Evolutionary conservation across 2,113 vertebrate species (phyloP), one percentile per base, ranked within the genome.

Genomic region (Siphamia tubifer): DNA sequence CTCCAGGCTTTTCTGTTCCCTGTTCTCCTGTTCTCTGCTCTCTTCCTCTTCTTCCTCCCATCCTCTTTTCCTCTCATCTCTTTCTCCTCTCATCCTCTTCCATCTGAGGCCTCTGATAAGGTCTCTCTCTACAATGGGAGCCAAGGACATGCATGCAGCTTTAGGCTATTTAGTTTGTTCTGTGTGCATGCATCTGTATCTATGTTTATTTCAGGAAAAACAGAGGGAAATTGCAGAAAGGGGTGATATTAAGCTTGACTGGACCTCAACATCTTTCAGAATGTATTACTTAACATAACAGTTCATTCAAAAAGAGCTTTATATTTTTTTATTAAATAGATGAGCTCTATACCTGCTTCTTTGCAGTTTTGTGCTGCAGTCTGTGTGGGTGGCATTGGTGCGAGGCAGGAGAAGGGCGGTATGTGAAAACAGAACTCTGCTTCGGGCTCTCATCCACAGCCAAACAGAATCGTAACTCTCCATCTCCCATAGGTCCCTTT

Each of bases 1-100:
- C 88, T 90, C 53, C 65, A 82, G 88, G 90, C 85, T 77, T 85
- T 77, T 81, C 81, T 84, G 76, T 84, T 89, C 79, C 74, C 77
- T 61, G 60, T 36, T 80, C 80, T 80, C 78, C 52, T 79, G 69
- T 82, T 73, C 69, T 82, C 52, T 77, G 77, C 77, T 81, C 84
- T 78, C 68, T 48, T 74, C 80, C n/a, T n/a, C n/a, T n/a, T n/a
- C n/a, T 54, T n/a, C n/a, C n/a, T 86, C 82, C 87, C 80, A 81
- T 85, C 84, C 71, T 78, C 73, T 80, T 54, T 61, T 83, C 67
- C 81, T 86, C 84, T 83, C 79, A 78, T 84, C 81, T 74, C 66
- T 66, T 61, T 69, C 74, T 84, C 81, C 49, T 83, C 84, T 87
- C 85, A 82, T 82, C 81, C 75, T 70, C 53, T 69, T 83, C 85